Base-by-base conservation (phyloP, 2,113 vertebrate species). In the Ictalurus furcatus region DNA sequence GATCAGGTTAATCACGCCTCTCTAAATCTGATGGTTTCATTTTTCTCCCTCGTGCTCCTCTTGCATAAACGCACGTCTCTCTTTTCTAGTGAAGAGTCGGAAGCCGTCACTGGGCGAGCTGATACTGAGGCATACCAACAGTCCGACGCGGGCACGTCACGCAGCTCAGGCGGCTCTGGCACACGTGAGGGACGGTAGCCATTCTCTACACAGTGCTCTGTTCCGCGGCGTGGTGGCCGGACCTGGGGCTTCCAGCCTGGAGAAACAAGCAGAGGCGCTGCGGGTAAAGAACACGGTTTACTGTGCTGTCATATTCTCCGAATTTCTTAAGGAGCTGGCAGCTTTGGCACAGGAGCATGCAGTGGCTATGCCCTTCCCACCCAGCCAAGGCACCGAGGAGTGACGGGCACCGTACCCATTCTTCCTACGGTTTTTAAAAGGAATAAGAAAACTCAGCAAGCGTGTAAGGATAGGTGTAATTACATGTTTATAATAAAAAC, bases 241-340 rank as follows among this genome's bases (percentile, higher is more conserved):
- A 13, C 91, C 90, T 0, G 91, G 93, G 0, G n/a, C 89, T 0
- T 93, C 94, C 0, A 85, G 93, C 23, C 84, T 96, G 88, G 97
- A 97, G 93, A 96, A 96, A 87, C 97, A 98, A 90, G 96, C 96
- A 0, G 97, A 98, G 92, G 97, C 97, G 0, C 96, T 98, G 87
- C 95, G 98, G 0, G 97, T 98, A 87, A 98, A 97, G 94, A 99
- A 99, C 59, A 97, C 97, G 1, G 98, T 99, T 61, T 99, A 99
- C 96, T 97, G 97, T 54, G 96, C 98, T 0, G 97, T 99, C 87
- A 96, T 99, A 94, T 99, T 99, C 93, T 96, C 96, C 0, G 98
- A 99, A 94, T 99, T 99, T 95, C 97, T 99, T 85, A 99, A 99
- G 93, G 98, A 99, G 94, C 94, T 99, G 95, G 98, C 98, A 0